These are phyloP conservation scores for Centruroides vittatus DNA, from an alignment of 1,140 invertebrate species.

Conservation along the genomic window DNA sequence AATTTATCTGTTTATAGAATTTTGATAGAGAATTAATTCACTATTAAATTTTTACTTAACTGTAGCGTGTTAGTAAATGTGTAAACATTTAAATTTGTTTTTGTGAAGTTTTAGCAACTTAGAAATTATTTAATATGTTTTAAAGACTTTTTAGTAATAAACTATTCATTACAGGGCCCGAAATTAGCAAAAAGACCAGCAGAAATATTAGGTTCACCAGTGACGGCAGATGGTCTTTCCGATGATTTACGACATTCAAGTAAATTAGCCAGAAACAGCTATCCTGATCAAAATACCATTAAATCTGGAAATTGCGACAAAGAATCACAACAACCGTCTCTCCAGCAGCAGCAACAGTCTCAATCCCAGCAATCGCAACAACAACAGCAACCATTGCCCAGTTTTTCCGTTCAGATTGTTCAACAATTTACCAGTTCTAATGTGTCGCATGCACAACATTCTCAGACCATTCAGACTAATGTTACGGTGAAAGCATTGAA, in stretches of 20 bases:
- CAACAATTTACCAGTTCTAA: slow-evolving; percentile 76
- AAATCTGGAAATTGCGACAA: background rate
- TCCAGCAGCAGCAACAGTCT: slow-evolving; percentile 23
- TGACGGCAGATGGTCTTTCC: background rate
- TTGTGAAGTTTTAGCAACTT: no score
- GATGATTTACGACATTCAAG: slow-evolving; percentile 2
- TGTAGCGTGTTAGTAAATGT: no score
- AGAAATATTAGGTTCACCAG: no score
- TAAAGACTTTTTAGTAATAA: no score
- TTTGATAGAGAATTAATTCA: no score
- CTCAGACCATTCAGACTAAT: slow-evolving; percentile 81
- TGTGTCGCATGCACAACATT: slow-evolving; percentile 48
- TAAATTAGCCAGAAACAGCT: background rate
- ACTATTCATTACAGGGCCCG: no score
- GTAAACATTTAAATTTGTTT: no score
- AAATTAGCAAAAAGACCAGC: no score
- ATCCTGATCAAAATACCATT: background rate
- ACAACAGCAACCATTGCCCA: slow-evolving; percentile 23
- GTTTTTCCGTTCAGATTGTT: slow-evolving; percentile 71
- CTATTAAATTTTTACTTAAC: no score
- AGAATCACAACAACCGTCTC: slow-evolving; percentile 6
- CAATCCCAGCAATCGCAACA: slow-evolving; percentile 31
- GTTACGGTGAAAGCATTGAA: slow-evolving; percentile 71
- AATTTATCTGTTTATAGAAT: no score
- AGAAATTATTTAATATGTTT: no score